Evolutionary conservation across 1,140 invertebrate genomes (phyloP), one percentile per base, ranked within the genome.

Genomic region (Ceratoteleas bidentatus): DNA sequence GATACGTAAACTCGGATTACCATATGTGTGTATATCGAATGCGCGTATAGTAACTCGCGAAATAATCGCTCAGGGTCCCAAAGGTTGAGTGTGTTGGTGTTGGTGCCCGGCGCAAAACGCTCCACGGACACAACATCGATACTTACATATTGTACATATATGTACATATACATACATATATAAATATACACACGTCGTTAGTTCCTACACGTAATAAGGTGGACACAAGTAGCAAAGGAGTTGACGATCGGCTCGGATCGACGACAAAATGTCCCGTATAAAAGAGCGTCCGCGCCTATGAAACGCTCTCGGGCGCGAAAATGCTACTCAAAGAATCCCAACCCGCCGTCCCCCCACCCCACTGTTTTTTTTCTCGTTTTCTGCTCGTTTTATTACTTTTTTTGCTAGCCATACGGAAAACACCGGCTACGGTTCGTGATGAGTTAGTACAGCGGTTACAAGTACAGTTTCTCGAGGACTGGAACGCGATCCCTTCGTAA

Each of bases 231-330:
- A 82, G 76, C 79, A 80, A 79, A 81, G 65, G 70, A 68, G 53
- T 81, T 77, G 82, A 74, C 73, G 74, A 75, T 66, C 61, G 58
- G 77, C 77, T 77, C 69, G 65, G 74, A 85, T 81, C 74, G 74
- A 82, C 58, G 69, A 53, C 69, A 73, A 83, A 81, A 84, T 74
- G 64, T 74, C 33, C 58, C 58, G 64, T 84, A 80, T 80, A 84
- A 87, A 87, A 85, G 73, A 61, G 62, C 52, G 72, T 75, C n/a
- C n/a, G n/a, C n/a, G n/a, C n/a, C n/a, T n/a, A 84, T 85, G 61
- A 84, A 84, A 84, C 69, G 68, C n/a, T n/a, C n/a, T n/a, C n/a
- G n/a, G n/a, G 81, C 75, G 81, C 75, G 16, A 81, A 85, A 82
- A 72, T 81, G 50, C 78, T 80, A 78, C 47, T 56, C n/a, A n/a